A percentile compares a stretch with the other conserved stretches of the same genome.
These are phyloP conservation scores for Drosophila fulvimacula DNA, from an alignment of 2,888 invertebrate genomes.

Conservation along the genomic window DNA sequence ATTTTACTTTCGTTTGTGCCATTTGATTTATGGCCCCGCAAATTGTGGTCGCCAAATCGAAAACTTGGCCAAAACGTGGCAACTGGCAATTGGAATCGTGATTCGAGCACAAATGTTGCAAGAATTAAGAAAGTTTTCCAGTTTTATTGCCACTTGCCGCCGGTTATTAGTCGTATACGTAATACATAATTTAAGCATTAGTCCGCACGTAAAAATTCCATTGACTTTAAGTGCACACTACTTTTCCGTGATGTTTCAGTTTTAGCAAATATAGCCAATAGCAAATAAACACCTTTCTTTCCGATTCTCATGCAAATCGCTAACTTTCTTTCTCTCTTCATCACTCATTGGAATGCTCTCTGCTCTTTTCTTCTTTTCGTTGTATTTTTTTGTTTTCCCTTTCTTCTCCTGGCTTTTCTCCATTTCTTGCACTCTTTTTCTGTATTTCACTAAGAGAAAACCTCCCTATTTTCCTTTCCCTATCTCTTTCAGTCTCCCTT, in stretches of 20 bases:
- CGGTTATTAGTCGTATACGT: slow-evolving; percentile 1
- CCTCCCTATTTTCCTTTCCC: background rate
- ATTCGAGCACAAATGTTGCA: slow-evolving; percentile 44
- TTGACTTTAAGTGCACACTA: no score
- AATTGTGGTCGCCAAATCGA: slow-evolving; percentile 54
- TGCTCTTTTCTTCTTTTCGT: no score
- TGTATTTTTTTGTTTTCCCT: background rate
- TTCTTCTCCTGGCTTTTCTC: background rate
- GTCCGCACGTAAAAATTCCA: background rate
- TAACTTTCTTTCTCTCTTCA: no score
- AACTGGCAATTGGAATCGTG: slow-evolving; percentile 73
- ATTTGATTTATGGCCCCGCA: slow-evolving; percentile 70
- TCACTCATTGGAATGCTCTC: no score
- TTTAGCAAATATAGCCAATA: background rate
- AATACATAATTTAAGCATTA: background rate
- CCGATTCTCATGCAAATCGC: background rate
- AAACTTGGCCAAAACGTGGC: slow-evolving; percentile 59
- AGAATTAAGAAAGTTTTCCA: slow-evolving; percentile 49
- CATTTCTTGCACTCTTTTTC: background rate
- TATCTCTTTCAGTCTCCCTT: background rate
- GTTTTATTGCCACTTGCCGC: background rate
- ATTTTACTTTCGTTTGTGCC: slow-evolving; percentile 73
- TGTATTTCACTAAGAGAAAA: background rate
- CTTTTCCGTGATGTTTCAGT: background rate
- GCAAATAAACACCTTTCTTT: background rate